Conservation (phyloP, 2,888 invertebrate species). For the Balanococcus diminutus region DNA sequence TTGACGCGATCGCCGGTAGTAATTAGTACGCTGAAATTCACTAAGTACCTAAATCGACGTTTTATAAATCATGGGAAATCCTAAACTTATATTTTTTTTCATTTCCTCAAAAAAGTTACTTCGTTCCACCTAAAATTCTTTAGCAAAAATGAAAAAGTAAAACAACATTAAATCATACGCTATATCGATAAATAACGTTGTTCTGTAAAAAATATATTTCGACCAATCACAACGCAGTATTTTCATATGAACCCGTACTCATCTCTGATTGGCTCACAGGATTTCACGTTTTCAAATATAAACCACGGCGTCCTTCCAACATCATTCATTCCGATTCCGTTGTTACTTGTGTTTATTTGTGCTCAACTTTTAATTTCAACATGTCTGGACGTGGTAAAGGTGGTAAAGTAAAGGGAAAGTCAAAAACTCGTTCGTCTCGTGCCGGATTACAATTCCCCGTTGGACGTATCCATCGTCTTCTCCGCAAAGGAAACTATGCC, state of each 20-base stretch:
- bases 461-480: constrained; percentile 66
- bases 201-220: neutral
- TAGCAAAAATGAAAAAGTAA: neutral
- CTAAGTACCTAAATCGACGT: too few species aligned
- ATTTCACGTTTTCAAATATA: neutral
- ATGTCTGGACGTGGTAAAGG: constrained; percentile 58
- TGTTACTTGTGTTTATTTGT: neutral
- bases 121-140: too few species aligned
- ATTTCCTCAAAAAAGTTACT: too few species aligned
- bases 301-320: neutral
- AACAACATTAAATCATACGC: neutral
- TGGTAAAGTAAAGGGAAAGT: constrained; percentile 63
- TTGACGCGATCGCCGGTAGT: too few species aligned
- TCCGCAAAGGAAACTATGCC: constrained; percentile 69
- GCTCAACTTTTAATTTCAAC: neutral
- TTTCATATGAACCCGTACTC: too few species aligned
- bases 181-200: neutral
- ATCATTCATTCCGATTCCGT: neutral
- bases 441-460: constrained; percentile 68
- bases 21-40: too few species aligned
- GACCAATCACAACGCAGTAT: neutral
- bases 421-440: constrained; percentile 64
- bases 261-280: neutral
- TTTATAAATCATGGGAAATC: too few species aligned
- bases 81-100: too few species aligned